These are phyloP conservation scores for Labeo catla DNA, from an alignment of 2,113 vertebrate species.

Conservation along the genomic window DNA sequence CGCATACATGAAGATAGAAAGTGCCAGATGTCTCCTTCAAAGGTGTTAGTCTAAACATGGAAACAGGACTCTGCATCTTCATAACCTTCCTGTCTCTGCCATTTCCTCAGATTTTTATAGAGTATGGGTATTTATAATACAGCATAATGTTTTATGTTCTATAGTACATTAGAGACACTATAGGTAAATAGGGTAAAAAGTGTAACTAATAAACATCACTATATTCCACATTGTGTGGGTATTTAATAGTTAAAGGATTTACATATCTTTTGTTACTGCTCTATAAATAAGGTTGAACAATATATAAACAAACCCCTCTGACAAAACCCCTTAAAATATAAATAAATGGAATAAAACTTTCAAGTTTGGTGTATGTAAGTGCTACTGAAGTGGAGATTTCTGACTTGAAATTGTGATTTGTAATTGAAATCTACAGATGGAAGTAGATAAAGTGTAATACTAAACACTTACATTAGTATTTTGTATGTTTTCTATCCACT, in stretches of 20 bases:
- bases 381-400: too few relatives aligned
- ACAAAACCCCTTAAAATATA: not conserved
- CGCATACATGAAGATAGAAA: not conserved
- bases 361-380: too few relatives aligned
- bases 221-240: not conserved
- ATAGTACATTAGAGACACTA: not conserved
- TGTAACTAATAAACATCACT: not conserved
- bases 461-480: not conserved
- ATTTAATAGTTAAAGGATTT: too few relatives aligned
- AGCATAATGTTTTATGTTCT: not conserved
- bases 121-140: not conserved
- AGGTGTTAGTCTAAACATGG: conserved; percentile 3
- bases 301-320: not conserved
- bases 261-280: not conserved
- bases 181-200: not conserved
- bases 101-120: not conserved
- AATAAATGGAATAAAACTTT: not conserved
- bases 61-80: not conserved
- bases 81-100: conserved; percentile 21
- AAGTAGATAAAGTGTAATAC: not conserved
- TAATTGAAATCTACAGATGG: not conserved
- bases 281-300: not conserved
- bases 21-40: not conserved
- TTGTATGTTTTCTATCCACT: not conserved
- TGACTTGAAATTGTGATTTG: too few relatives aligned